A percentile compares a stretch with the other conserved stretches of the same genome.
Evolutionary conservation across 2,113 vertebrate genomes (phyloP).

Genomic region (Brachyistius frenatus): DNA sequence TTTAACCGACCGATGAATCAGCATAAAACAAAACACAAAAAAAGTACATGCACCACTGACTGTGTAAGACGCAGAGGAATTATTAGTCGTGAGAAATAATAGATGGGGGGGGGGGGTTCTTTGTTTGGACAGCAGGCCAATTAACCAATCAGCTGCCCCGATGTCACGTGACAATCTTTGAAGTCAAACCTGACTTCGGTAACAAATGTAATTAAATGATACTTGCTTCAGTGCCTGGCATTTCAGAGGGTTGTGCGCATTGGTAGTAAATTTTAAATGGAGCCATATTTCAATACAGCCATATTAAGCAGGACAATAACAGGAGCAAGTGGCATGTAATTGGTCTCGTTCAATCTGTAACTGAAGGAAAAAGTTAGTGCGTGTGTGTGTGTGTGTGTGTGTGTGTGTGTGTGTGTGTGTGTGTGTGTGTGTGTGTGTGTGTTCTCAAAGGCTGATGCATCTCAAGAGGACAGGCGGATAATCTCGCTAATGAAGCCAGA

Average conservation of each 20-base stretch:
- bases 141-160: background rate
- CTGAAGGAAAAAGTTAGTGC: slow-evolving; percentile 51
- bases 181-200: slow-evolving; percentile 8
- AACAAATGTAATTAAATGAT: slow-evolving; percentile 29
- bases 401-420: background rate
- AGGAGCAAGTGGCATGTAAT: slow-evolving; percentile 70
- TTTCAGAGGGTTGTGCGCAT: slow-evolving; percentile 15
- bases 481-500: slow-evolving; percentile 81
- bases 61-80: slow-evolving; percentile 1
- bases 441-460: slow-evolving; percentile 69
- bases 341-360: slow-evolving; percentile 55
- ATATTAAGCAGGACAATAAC: slow-evolving; percentile 59
- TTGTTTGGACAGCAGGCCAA: background rate
- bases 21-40: background rate
- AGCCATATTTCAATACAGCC: slow-evolving; percentile 43
- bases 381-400: slow-evolving; percentile 12
- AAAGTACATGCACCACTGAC: background rate
- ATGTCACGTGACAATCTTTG: slow-evolving; percentile 5
- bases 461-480: slow-evolving; percentile 74
- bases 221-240: background rate
- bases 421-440: slow-evolving; percentile 26
- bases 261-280: slow-evolving; percentile 62
- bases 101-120: background rate
- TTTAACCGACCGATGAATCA: background rate
- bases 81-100: background rate